Conservation (phyloP, 2,113 vertebrate species). For the Tricholaema leucomelas region DNA sequence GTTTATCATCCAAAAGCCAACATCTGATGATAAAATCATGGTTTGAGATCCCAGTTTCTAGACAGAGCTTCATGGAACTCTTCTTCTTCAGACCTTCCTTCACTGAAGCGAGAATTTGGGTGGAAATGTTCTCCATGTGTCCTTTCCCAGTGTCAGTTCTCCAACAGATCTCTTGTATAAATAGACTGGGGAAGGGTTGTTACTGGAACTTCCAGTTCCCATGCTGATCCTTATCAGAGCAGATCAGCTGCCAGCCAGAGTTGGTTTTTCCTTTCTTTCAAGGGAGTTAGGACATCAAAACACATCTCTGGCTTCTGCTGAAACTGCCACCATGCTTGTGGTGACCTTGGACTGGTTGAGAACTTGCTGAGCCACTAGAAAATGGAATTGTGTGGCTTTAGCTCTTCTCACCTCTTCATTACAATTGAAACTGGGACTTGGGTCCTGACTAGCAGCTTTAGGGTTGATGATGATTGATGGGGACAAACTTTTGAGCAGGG, state of each 20-base stretch:
- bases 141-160: background rate
- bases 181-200: background rate
- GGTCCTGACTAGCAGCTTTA: background rate
- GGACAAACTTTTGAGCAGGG: background rate
- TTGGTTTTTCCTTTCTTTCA: background rate
- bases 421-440: background rate
- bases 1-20: background rate
- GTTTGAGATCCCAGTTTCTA: background rate
- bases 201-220: conserved; percentile 48
- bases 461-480: background rate
- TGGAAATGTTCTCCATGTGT: background rate
- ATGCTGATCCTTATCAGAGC: conserved; percentile 42
- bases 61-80: background rate
- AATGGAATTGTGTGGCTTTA: background rate
- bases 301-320: background rate
- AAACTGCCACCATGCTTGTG: background rate
- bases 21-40: background rate
- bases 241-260: conserved; percentile 13
- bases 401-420: background rate
- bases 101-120: background rate
- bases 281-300: conserved; percentile 2
- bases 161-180: background rate
- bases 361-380: background rate
- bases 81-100: background rate
- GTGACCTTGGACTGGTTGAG: background rate